phyloP scores from a whole-genome alignment of 2,888 invertebrate species.

The Acronicta alni region DNA sequence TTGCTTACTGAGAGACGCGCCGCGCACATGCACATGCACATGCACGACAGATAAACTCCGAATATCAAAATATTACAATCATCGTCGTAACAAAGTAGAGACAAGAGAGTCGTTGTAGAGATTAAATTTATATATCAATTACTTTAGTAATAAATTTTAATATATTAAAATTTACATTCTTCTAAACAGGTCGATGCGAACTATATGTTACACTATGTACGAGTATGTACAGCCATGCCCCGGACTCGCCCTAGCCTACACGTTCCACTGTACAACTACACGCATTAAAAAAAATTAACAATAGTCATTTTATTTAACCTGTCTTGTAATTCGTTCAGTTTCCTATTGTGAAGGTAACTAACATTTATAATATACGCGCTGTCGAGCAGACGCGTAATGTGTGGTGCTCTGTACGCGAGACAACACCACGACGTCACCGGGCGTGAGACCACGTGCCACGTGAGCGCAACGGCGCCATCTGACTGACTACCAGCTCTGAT shows the following conservation, averaged over 20 bases:
- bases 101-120: conserved; percentile 80
- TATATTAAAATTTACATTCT: conserved; percentile 63
- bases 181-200: conserved; percentile 59
- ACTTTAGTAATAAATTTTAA: conserved; percentile 51
- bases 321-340: conserved; percentile 84
- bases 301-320: conserved; percentile 72
- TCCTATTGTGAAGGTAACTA: conserved; percentile 51
- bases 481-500: neutral
- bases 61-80: conserved; percentile 78
- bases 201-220: conserved; percentile 62
- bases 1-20: conserved; percentile 70
- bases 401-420: conserved; percentile 21
- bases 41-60: conserved; percentile 73
- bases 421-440: neutral
- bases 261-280: conserved; percentile 46
- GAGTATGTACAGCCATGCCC: conserved; percentile 28
- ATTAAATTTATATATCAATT: conserved; percentile 59
- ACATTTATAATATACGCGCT: conserved; percentile 27
- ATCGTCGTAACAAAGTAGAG: conserved; percentile 74
- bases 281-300: conserved; percentile 61
- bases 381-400: conserved; percentile 2
- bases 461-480: neutral
- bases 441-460: neutral
- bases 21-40: too few species aligned
- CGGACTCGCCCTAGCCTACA: conserved; percentile 53